Evolutionary conservation across 2,797 vertebrate species (phyloP), one percentile per base, ranked within the genome.

Genomic region (Rhinoraja longicauda): DNA sequence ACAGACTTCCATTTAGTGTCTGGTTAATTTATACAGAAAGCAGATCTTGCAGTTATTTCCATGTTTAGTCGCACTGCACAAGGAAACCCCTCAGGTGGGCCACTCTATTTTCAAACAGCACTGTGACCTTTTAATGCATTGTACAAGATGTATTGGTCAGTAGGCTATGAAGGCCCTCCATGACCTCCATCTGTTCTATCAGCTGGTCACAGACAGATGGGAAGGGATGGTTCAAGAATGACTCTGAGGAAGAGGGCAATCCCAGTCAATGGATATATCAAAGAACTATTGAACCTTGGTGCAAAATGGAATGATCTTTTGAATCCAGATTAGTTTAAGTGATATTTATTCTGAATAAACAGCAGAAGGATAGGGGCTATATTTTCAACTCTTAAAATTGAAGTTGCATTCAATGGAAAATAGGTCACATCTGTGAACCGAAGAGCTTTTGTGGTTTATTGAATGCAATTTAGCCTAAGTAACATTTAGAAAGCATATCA

Each of bases 161-260:
- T 94, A 94, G 93, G 94, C 94, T 94, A 94, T 94, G 53, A 78
- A 94, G 93, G 93, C 93, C 93, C 92, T 93, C 94, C 93, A 73
- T 86, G 93, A 82, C 94, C 93, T 95, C 95, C 97, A 96, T 97
- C 96, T 98, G 97, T 94, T 94, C 94, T 9, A 93, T 94, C 97
- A 97, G 96, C 96, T 97, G 95, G 94, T 94, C 70, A 75, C 94
- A 95, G 94, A 95, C 94, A 95, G 94, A 94, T 93, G 93, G 94
- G 86, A 93, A 94, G 94, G 93, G 82, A 93, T 94, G 93, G 93
- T 93, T 95, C 94, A 94, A 94, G 7, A 93, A 70, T 93, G 93
- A 92, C 93, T 90, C 81, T 32, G 0, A 76, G 93, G 26, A 10
- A 88, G 90, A 93, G 93, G 93, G 93, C 91, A 94, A 93, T 93